Evolutionary conservation across 2,113 vertebrate genomes (phyloP).

Genomic region (Tetrao urogallus): DNA sequence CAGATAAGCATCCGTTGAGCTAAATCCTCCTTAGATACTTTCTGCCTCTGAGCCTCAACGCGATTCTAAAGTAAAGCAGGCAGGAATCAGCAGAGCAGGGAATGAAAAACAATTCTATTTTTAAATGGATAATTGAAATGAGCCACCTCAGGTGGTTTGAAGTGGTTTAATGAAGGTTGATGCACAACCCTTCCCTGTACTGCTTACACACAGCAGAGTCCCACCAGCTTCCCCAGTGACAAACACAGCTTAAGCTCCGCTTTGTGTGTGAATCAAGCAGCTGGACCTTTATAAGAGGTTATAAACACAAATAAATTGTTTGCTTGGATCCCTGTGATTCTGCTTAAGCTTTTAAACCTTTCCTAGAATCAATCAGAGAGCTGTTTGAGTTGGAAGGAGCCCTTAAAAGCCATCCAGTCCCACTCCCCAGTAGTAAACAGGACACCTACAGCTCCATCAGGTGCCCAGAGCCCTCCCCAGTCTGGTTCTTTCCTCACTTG

Average conservation of each 20-base stretch:
- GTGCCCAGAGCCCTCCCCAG: too few species aligned
- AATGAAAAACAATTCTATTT: slow-evolving; percentile 25
- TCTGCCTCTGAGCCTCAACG: background rate
- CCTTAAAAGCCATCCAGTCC: too few species aligned
- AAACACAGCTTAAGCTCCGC: background rate
- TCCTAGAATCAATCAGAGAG: too few species aligned
- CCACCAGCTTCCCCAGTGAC: background rate
- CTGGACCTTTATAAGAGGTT: background rate
- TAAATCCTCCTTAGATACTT: slow-evolving; percentile 22
- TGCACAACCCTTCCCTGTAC: background rate
- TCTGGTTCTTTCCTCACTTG: background rate
- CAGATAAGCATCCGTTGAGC: background rate
- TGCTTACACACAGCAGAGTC: background rate
- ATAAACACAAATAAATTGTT: background rate
- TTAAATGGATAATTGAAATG: slow-evolving; percentile 54
- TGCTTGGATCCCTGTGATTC: background rate
- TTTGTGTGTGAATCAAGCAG: background rate
- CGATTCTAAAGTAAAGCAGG: background rate
- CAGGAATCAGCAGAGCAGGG: slow-evolving; percentile 20
- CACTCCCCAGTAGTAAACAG: too few species aligned
- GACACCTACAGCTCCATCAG: too few species aligned
- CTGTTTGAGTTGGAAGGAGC: too few species aligned
- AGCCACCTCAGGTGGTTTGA: slow-evolving; percentile 14
- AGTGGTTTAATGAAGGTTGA: background rate
- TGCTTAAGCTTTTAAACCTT: background rate